Evolutionary conservation across 2,113 vertebrate genomes (phyloP).

Genomic region (Poeciliopsis retropinna): DNA sequence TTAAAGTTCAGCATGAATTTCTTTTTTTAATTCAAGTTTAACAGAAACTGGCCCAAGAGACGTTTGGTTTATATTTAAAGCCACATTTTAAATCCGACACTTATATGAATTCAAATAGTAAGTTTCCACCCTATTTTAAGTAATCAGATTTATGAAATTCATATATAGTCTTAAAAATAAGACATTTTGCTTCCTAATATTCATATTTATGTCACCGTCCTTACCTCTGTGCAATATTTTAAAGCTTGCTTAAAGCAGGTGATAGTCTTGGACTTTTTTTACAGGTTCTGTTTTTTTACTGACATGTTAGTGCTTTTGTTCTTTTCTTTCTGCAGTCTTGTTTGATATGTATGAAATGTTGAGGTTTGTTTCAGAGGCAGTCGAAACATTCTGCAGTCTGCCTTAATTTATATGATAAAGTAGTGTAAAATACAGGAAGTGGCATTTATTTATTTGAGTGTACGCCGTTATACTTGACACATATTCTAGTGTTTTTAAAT

Average conservation of each 20-base stretch:
- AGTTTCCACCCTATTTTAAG: not conserved
- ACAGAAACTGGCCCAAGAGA: not conserved
- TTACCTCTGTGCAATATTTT: slow-evolving; percentile 70
- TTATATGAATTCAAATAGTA: slow-evolving; percentile 3
- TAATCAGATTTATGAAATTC: slow-evolving; percentile 3
- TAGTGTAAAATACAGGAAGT: slow-evolving; percentile 43
- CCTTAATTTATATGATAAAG: slow-evolving; percentile 72
- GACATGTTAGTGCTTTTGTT: slow-evolving; percentile 53
- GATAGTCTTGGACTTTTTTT: not conserved
- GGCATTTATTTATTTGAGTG: slow-evolving; percentile 81
- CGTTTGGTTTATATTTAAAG: not conserved
- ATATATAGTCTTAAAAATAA: slow-evolving; percentile 49
- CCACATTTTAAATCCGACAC: not conserved
- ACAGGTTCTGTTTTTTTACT: slow-evolving; percentile 47
- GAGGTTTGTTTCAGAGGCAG: slow-evolving; percentile 40
- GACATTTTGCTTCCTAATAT: slow-evolving; percentile 24
- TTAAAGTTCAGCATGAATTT: not conserved
- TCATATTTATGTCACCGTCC: slow-evolving; percentile 26
- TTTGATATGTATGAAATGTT: slow-evolving; percentile 43
- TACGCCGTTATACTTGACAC: slow-evolving; percentile 80
- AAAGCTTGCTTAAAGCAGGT: slow-evolving; percentile 44
- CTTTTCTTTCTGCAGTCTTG: slow-evolving; percentile 30
- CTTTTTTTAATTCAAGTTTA: not conserved
- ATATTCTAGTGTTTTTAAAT: slow-evolving; percentile 75
- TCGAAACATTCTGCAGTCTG: slow-evolving; percentile 58